Evolutionary conservation across 2,113 vertebrate genomes (phyloP), one percentile per base, ranked within the genome.

Genomic region (Sander vitreus): DNA sequence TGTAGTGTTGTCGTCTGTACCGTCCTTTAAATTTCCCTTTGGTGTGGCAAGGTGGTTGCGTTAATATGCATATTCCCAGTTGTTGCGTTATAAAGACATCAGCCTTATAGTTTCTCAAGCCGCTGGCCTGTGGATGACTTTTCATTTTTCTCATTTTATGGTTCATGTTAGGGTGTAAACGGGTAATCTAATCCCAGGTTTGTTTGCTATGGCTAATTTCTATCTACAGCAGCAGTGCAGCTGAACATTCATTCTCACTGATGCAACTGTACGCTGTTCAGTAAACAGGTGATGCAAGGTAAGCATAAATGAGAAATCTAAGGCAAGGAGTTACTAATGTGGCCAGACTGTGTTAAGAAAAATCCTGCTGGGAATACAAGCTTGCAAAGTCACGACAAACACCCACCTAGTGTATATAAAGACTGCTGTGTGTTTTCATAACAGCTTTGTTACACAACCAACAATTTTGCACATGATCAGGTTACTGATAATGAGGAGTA

Each of bases 261-360:
- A 94, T 86, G 93, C 77, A 94, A 92, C 84, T 62, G 43, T 51
- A 25, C 27, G 19, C 80, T 45, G 64, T 45, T 53, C n/a, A 53
- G 85, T 93, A 94, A 95, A 95, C 93, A 95, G 72, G 80, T 94
- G 95, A 95, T 93, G 93, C 92, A 95, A 95, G 92, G 64, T 53
- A 19, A 78, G 77, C 50, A 58, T 36, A 39, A 86, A 83, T 92
- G 91, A 93, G 92, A 93, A 94, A 94, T 92, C 84, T 67, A 85
- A 59, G 54, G 91, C 91, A 93, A 94, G 68, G 39, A 89, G 30
- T 94, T 93, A 86, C 94, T 62, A 65, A 86, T 69, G 30, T 23
- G 10, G 27, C 6, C 67, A 4, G n/a, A 63, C 25, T 54, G 71
- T 60, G 68, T 19, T 25, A 23, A 62, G 19, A 67, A 51, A 50